Evolutionary conservation across 2,113 vertebrate genomes (phyloP), one percentile per base, ranked within the genome.

Genomic region (Triplophysa siluroides): DNA sequence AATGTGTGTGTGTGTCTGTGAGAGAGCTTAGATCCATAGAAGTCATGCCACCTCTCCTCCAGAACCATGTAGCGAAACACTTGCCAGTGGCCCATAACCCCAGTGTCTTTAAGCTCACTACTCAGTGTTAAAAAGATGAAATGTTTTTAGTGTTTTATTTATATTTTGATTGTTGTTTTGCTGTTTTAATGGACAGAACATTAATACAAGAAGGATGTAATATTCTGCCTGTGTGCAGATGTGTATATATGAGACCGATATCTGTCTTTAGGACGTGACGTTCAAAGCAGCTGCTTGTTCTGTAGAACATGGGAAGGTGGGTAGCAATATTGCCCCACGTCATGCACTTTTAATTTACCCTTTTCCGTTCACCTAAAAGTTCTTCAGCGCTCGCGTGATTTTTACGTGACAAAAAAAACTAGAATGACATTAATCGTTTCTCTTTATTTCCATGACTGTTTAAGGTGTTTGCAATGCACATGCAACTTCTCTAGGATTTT

Each of bases 121-220:
- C 81, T 87, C 89, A 85, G 87, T 90, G 84, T 89, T 88, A 79
- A 85, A 83, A 66, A 33, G 78, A 82, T 84, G 75, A 63, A 24
- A 65, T 82, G 43, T 80, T 79, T 75, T 82, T 83, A 91, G 90
- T 87, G 73, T 90, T 91, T 91, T 91, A 91, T 91, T 91, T 91
- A 91, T 91, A 83, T 88, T 90, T 88, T 84, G 82, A 88, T 88
- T 84, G 83, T 88, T 84, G 84, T 89, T 89, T 85, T 81, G 83
- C 86, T 89, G 85, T 89, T 90, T 90, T 87, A 89, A 87, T 80
- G 70, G 75, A 83, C 87, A 87, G 85, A 88, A 88, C 89, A 87
- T 78, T 70, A 82, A 78, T 91, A 88, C 74, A n/a, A 71, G 86
- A 88, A 89, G 89, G 88, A 81, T 87, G 73, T 87, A 78, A 64